Evolutionary conservation across 2,113 vertebrate species (phyloP), one percentile per base, ranked within the genome.

Genomic region (Chaetodon auriga): DNA sequence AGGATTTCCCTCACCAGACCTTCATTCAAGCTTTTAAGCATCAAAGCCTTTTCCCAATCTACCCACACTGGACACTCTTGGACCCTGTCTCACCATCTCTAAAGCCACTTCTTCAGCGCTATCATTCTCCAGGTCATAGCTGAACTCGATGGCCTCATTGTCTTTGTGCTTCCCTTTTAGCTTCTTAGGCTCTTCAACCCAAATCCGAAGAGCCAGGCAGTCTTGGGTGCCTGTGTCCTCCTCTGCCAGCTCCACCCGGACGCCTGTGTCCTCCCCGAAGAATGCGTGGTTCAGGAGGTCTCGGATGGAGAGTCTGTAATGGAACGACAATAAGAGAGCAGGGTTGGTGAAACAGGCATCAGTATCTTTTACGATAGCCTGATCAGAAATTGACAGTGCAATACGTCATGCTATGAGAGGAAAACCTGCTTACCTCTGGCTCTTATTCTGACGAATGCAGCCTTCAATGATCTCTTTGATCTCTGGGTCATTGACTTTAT

Each of bases 61-160:
- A 30, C 7, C 15, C 16, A 46, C n/a, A 71, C 6, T 16, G 46
- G 38, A 78, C 30, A 72, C 12, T 41, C 41, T 36, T 13, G 0
- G 63, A 46, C 43, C 21, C 19, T 3, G 21, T 78, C 96, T 96
- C 92, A 98, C 97, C 98, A 99, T 99, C 92, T 99, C 98, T 18
- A 96, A 94, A 2, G 98, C 97, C 90, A 99, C 97, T 93, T 98
- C 97, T 81, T 98, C 98, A 2, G 97, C 96, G 10, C 95, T 95
- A 25, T 99, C 97, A 6, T 92, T 95, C 70, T 98, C 97, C 91
- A 98, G 94, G 91, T 98, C 94, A 45, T 98, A 99, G 92, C 96
- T 97, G 92, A 99, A 98, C 92, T 99, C 98, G n/a, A 99, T 97
- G 90, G 98, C 98, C 89, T 99, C 97, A 2, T 99, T 99, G 89